phyloP scores from a whole-genome alignment of 2,797 vertebrate species.

The Austrolebias charrua region DNA sequence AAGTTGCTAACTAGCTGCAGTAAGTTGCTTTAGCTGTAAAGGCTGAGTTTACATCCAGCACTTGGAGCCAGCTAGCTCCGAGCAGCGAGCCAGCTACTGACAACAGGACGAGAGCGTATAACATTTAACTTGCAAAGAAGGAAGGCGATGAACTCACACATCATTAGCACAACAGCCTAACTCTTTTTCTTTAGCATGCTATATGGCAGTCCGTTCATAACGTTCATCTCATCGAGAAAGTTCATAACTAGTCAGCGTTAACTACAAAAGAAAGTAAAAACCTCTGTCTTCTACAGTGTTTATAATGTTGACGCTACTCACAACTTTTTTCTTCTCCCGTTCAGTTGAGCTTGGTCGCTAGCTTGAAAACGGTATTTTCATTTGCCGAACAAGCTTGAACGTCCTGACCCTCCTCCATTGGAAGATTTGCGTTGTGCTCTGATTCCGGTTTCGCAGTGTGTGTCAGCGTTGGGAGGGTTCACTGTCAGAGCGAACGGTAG shows the following conservation, averaged over 20 bases:
- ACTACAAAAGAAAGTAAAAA: slow-evolving; percentile 16
- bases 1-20: slow-evolving; percentile 46
- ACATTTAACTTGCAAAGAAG: slow-evolving; percentile 31
- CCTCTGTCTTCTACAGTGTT: slow-evolving; percentile 16
- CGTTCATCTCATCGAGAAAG: slow-evolving; percentile 52
- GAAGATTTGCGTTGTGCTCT: slow-evolving; percentile 71
- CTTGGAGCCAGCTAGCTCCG: not conserved
- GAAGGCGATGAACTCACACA: slow-evolving; percentile 48
- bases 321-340: slow-evolving; percentile 64
- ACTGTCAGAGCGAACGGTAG: slow-evolving; percentile 56
- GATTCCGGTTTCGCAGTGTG: slow-evolving; percentile 58
- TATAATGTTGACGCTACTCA: slow-evolving; percentile 55
- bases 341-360: slow-evolving; percentile 63
- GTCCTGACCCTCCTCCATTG: slow-evolving; percentile 75
- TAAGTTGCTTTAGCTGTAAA: slow-evolving; percentile 54
- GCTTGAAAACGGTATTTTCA: slow-evolving; percentile 67
- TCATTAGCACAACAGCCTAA: slow-evolving; percentile 54
- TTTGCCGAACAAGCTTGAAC: slow-evolving; percentile 66
- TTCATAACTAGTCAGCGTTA: slow-evolving; percentile 47
- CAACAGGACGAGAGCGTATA: slow-evolving; percentile 1
- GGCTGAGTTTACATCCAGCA: slow-evolving; percentile 16
- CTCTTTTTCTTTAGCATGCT: slow-evolving; percentile 68
- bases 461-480: slow-evolving; percentile 53
- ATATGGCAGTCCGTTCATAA: slow-evolving; percentile 42
- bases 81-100: slow-evolving; percentile 9